phyloP scores from a whole-genome alignment of 2,797 vertebrate genomes.

The Pantherophis alleghaniensis region DNA sequence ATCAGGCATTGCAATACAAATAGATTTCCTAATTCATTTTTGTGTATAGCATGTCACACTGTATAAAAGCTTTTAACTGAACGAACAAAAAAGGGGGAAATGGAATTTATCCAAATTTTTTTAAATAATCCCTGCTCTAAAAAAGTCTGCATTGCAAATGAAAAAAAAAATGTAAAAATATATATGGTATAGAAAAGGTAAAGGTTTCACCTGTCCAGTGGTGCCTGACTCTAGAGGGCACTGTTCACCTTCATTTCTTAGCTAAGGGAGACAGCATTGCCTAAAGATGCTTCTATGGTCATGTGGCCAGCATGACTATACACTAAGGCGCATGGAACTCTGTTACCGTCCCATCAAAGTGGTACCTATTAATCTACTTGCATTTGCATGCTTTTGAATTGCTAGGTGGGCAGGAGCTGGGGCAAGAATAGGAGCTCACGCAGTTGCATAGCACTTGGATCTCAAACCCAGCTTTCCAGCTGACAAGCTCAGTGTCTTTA shows the following conservation, averaged over 20 bases:
- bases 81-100: neutral
- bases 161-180: neutral
- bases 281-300: neutral
- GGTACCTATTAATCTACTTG: neutral
- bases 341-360: neutral
- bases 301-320: neutral
- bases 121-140: neutral
- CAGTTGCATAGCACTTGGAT: neutral
- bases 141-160: neutral
- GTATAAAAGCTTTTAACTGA: neutral
- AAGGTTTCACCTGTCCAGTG: neutral
- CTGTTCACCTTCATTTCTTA: neutral
- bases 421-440: neutral
- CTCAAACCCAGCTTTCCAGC: neutral
- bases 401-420: neutral
- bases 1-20: neutral
- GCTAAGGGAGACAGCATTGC: neutral
- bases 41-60: rapidly evolving
- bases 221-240: neutral
- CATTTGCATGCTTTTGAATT: neutral
- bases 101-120: neutral
- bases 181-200: neutral
- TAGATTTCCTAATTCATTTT: neutral
- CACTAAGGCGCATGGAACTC: neutral
- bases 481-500: neutral